These are phyloP conservation scores for Nycticorax nycticorax DNA, from an alignment of 2,113 vertebrate species.

Conservation along the genomic window DNA sequence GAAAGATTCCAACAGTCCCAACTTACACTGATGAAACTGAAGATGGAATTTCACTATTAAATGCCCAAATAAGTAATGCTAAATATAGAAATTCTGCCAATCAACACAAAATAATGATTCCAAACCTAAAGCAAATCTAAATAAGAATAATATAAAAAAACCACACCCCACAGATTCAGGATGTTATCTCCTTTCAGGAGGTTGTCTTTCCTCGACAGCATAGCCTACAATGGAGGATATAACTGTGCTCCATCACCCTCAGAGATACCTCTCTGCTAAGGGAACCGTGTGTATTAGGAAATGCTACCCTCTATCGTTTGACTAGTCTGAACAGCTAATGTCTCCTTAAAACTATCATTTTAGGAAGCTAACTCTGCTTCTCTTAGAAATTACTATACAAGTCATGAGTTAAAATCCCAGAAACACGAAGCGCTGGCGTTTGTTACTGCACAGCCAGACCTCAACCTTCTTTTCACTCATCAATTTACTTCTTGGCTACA, in stretches of 20 bases:
- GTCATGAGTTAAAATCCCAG: neutral
- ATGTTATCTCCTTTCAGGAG: neutral
- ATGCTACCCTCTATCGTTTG: slow-evolving; percentile 49
- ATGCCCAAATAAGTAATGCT: neutral
- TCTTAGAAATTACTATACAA: neutral
- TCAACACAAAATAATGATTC: neutral
- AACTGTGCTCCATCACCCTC: neutral
- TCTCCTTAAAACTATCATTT: neutral
- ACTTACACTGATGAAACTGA: neutral
- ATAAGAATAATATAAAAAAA: neutral
- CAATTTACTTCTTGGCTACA: neutral
- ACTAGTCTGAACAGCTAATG: neutral
- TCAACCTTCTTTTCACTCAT: neutral
- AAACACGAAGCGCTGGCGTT: neutral
- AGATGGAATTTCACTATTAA: neutral
- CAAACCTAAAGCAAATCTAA: neutral
- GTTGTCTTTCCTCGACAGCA: neutral
- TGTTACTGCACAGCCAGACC: neutral
- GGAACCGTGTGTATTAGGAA: neutral
- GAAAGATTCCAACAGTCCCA: neutral
- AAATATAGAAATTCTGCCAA: neutral
- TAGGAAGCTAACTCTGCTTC: neutral
- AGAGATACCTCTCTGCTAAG: neutral
- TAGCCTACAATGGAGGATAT: neutral
- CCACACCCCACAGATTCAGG: neutral